Conservation (phyloP, 2,113 vertebrate genomes). For the Candoia aspera region DNA sequence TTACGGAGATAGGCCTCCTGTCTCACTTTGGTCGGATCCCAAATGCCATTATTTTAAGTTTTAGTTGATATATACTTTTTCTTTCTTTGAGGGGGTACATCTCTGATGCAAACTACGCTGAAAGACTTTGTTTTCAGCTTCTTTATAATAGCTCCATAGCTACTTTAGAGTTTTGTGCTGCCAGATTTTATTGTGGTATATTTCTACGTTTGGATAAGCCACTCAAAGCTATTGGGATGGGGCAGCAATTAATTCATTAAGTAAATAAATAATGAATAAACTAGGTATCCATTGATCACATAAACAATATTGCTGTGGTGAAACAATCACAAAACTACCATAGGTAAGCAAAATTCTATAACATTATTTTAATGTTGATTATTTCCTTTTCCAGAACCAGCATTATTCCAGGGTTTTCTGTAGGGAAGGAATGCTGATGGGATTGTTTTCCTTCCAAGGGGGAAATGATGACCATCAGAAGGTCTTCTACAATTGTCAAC, state of each 20-base stretch:
- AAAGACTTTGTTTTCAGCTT: neutral
- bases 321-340: neutral
- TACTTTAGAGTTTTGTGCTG: neutral
- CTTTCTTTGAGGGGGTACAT: neutral
- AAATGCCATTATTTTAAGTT: slow-evolving; percentile 30
- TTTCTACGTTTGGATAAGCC: neutral
- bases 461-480: neutral
- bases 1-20: slow-evolving; percentile 13
- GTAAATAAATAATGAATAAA: neutral
- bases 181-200: neutral
- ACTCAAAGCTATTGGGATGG: neutral
- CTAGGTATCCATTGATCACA: neutral
- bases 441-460: neutral
- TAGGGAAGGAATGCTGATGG: neutral
- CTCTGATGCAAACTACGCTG: neutral
- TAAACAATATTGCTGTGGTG: neutral
- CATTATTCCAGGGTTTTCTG: neutral
- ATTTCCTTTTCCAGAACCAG: neutral
- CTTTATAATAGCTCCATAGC: neutral
- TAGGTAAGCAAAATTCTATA: neutral
- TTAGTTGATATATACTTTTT: neutral
- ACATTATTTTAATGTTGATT: neutral
- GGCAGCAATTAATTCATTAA: neutral
- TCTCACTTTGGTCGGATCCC: slow-evolving; percentile 31
- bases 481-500: neutral